Evolutionary conservation across 2,888 invertebrate genomes (phyloP).

Genomic region (Mimachlamys varia): DNA sequence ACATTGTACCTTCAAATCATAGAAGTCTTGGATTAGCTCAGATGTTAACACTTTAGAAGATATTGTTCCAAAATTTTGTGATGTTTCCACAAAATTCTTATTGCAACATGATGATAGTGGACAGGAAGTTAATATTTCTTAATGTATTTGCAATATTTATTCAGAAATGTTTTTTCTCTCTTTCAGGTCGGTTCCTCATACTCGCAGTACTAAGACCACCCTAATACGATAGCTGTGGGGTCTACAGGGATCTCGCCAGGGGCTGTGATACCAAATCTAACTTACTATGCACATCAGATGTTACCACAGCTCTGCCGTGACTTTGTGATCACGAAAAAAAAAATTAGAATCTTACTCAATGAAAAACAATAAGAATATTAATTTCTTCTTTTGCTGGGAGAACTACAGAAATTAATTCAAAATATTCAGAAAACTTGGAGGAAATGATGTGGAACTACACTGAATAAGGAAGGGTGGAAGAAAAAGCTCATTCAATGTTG

Average conservation of each 20-base stretch:
- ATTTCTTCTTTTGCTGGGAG: background rate
- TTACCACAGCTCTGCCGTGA: background rate
- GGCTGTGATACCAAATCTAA: background rate
- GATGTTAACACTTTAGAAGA: too few relatives aligned
- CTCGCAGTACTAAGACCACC: constrained; percentile 73
- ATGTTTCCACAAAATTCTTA: too few relatives aligned
- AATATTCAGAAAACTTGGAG: background rate
- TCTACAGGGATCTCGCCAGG: background rate
- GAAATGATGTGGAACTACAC: background rate
- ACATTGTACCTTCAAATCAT: too few relatives aligned
- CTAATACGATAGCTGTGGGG: constrained; percentile 68
- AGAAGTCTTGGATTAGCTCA: too few relatives aligned
- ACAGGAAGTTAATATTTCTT: background rate
- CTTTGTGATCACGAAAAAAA: background rate
- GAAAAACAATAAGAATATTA: background rate
- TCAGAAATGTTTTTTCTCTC: constrained; percentile 36
- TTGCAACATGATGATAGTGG: background rate
- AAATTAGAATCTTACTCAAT: background rate
- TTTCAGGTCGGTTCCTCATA: constrained; percentile 73
- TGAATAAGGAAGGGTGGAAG: background rate
- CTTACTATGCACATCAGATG: background rate
- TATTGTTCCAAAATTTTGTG: too few relatives aligned
- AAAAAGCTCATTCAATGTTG: background rate
- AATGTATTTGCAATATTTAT: background rate
- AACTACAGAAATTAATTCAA: background rate